Evolutionary conservation across 64 coral and sea anemone genomes (phyloP), one percentile per base, ranked within the genome.

Genomic region (Dendronephthya gigantea): DNA sequence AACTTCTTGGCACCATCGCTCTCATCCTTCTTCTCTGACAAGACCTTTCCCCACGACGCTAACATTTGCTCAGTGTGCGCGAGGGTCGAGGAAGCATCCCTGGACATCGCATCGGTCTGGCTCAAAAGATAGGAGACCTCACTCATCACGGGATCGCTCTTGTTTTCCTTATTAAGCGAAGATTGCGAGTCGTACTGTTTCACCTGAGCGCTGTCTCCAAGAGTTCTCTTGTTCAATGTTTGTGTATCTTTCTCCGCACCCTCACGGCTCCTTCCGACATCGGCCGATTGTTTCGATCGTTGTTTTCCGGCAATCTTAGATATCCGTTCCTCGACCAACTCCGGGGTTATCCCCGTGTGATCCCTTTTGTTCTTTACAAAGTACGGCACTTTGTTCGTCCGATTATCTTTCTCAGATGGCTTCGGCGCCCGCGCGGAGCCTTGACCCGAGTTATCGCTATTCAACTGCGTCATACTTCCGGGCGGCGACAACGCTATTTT

Each of bases 301-400:
- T 79, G 72, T 19, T 79, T 79, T 39, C 72, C 72, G 37, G 32
- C 72, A 33, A 79, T 79, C 72, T 79, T 79, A 39, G 32, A 36
- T 15, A 79, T 79, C 30, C 72, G 25, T 79, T 79, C 72, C 0
- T 79, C 72, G 0, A 79, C 72, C 6, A 79, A 35, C 72, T 79
- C 72, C 7, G 72, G 72, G 13, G 72, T 79, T 19, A 79, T 79
- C 32, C 72, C 72, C 72, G 72, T 19, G 32, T 79, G 36, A 2
- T 79, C 72, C 13, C 72, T 19, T 39, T 79, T 79, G 72, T 39
- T 79, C 36, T 79, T 79, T 19, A 79, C 72, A 79, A 79, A 79
- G 31, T 79, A 79, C 32, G 72, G 72, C 9, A 79, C 72, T 79
- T 79, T 79, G 32, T 29, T 27, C 19, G 17, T 23, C 17, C 55